Base-by-base conservation (phyloP, 1,140 invertebrate genomes). In the Elymnias hypermnestra region DNA sequence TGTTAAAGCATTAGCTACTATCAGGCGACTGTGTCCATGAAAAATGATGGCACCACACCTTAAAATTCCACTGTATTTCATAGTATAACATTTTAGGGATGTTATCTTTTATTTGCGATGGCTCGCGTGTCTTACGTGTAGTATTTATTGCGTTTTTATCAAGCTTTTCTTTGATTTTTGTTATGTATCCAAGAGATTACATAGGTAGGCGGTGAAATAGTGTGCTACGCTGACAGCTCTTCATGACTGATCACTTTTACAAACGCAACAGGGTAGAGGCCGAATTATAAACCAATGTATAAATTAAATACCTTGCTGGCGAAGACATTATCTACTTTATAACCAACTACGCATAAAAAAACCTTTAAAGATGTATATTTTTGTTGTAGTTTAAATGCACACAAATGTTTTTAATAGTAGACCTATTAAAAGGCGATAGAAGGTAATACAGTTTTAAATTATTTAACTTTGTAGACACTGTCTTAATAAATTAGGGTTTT, bases 11-110 rank as follows among this genome's bases (percentile, higher is more conserved):
- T 83, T 83, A 78, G 59, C 60, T 52, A 53, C 65, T 78, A 82
- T 79, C 77, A 72, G 68, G 65, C 67, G 70, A 71, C 71, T 71
- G 43, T 62, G 53, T 53, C 60, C 44, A 66, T 83, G 76, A 83
- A 84, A 84, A 84, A 84, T 83, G 74, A 83, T 79, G 64, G 68
- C 50, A 82, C 81, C 76, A 72, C 77, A 74, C 79, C 79, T 68
- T 64, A 33, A 60, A 59, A 59, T 65, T 68, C 62, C 47, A 62
- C 73, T 57, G 73, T 79, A 68, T 66, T 78, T 74, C 67, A 72
- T 57, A 73, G 65, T 74, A 82, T 77, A 67, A 63, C 71, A 63
- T 74, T 76, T 72, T 72, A 61, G 60, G 57, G 73, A 69, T 54
- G 66, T 67, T 79, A 79, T 71, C 73, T 76, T 63, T 70, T 65